Evolutionary conservation across 2,888 invertebrate species (phyloP), one percentile per base, ranked within the genome.

Genomic region (Lagria hirta): DNA sequence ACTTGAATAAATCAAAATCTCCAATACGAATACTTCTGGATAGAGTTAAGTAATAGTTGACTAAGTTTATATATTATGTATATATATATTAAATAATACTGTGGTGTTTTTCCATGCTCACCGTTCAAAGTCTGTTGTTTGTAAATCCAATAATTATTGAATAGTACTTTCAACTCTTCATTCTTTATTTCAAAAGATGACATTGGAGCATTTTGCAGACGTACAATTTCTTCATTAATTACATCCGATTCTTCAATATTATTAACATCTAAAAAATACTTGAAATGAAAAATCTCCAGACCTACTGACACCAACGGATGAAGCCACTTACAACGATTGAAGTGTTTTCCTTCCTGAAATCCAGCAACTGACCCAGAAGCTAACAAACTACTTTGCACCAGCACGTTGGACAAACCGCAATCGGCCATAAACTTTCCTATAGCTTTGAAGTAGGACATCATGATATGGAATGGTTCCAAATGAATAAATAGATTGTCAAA

Each of bases 381-480:
- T 6, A 56, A 10, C 1, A 53, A 12, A 7, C 42, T 15, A 13
- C 35, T 27, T 7, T 57, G 33, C 4, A 55, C 36, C 42, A 54
- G 41, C 2, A 49, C 37, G 4, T 43, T 11, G 10, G 47, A 10
- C 26, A 55, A 32, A n/a, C 54, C 54, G 24, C 54, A 51, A 4
- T 37, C 37, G 30, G 37, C 26, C 5, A 54, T 52, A 20, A 46
- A 40, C 36, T 42, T 50, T 4, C 52, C 55, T 10, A 57, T 10
- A 27, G 50, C 55, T 41, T 57, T 52, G 28, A 57, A 55, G 43
- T 35, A 56, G 3, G 53, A 37, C 37, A 57, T 32, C 46, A 54
- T 48, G 4, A 55, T 38, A 32, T 57, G 55, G 52, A 68, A 64
- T 18, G 49, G 43, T 4, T 64, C 64, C 12, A 58, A 36, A 51